phyloP scores from a whole-genome alignment of 2,888 invertebrate species.

The Eupithecia insigniata region DNA sequence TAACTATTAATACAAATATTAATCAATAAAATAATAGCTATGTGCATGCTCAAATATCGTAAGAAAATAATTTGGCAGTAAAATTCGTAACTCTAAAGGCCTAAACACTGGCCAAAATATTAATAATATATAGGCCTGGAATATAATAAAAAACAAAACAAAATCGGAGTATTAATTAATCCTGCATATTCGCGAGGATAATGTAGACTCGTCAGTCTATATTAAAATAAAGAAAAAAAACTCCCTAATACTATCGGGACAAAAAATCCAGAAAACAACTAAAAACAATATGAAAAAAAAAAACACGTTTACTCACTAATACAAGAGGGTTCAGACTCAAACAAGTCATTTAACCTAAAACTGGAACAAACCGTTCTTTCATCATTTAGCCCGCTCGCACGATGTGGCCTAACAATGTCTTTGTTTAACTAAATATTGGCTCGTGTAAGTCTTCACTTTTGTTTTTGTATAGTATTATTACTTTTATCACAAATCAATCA shows the following conservation, averaged over 20 bases:
- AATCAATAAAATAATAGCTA: conserved; percentile 83
- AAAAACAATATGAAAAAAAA: conserved; percentile 83
- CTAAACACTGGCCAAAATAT: conserved; percentile 81
- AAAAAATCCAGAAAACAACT: conserved; percentile 82
- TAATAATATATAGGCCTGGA: conserved; percentile 82
- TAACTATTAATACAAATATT: conserved; percentile 80
- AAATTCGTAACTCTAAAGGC: conserved; percentile 84
- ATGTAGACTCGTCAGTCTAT: conserved; percentile 76
- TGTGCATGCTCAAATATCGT: conserved; percentile 84
- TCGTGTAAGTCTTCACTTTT: conserved; percentile 66
- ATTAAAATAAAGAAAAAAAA: conserved; percentile 82
- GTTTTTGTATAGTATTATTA: conserved; percentile 78
- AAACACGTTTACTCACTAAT: conserved; percentile 83
- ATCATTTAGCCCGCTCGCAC: conserved; percentile 34
- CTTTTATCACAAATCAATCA: conserved; percentile 80
- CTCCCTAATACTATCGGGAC: conserved; percentile 84
- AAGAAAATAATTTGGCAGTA: conserved; percentile 85
- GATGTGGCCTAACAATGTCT: conserved; percentile 57
- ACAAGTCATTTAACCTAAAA: conserved; percentile 70
- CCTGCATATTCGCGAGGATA: conserved; percentile 75
- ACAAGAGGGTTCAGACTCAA: conserved; percentile 82
- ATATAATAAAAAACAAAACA: conserved; percentile 79
- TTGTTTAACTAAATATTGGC: conserved; percentile 56
- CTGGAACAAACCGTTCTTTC: conserved; percentile 58
- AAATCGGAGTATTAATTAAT: conserved; percentile 82